phyloP scores from a whole-genome alignment of 2,113 vertebrate genomes.

The Taurulus bubalis region DNA sequence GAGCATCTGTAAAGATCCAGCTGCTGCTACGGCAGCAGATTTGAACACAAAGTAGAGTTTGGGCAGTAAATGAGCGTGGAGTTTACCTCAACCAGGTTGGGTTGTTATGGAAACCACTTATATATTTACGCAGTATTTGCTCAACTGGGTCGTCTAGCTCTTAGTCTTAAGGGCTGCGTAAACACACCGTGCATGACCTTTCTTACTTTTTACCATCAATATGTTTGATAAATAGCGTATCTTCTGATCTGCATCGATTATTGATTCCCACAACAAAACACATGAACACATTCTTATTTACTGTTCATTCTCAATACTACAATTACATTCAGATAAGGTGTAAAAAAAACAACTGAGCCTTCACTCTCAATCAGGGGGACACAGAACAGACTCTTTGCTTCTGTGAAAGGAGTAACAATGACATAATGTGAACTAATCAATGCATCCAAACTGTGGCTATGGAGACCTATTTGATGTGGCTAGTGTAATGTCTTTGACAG shows the following conservation, averaged over 20 bases:
- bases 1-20: conserved; percentile 7
- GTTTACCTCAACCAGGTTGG: conserved; percentile 12
- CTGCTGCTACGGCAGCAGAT: neutral
- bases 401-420: conserved; percentile 28
- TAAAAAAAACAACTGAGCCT: conserved; percentile 16
- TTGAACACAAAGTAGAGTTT: conserved; percentile 38
- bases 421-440: conserved; percentile 46
- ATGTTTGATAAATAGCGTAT: neutral
- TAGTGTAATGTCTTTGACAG: conserved; percentile 25
- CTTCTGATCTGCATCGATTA: conserved; percentile 7
- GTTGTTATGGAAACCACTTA: conserved; percentile 64
- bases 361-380: conserved; percentile 51
- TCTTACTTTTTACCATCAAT: conserved; percentile 2
- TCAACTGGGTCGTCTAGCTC: conserved; percentile 41
- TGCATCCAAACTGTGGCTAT: conserved; percentile 34
- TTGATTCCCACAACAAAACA: conserved; percentile 13
- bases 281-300: neutral
- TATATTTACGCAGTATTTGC: conserved; percentile 56
- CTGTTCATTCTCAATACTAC: conserved; percentile 17
- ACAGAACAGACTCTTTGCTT: conserved; percentile 57
- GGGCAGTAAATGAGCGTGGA: conserved; percentile 16
- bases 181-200: conserved; percentile 17
- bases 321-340: conserved; percentile 23
- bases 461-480: conserved; percentile 37
- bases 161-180: conserved; percentile 2